A percentile compares a stretch with the other conserved stretches of the same genome.
These are phyloP conservation scores for Drosophila sp. DNA, from an alignment of 1,140 invertebrate genomes.

Conservation along the genomic window DNA sequence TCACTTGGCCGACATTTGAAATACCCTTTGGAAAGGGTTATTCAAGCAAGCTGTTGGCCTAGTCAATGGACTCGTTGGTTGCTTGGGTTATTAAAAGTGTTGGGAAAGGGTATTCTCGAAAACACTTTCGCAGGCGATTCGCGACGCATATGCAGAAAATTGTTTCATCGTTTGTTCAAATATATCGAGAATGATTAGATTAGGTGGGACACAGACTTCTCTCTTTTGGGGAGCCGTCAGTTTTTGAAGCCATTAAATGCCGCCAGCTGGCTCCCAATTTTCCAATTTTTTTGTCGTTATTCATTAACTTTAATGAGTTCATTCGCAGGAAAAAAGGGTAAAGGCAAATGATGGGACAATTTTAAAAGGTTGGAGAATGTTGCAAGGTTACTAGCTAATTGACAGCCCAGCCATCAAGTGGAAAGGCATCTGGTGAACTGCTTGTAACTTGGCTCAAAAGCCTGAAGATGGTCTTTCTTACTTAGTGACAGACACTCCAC, in stretches of 20 bases:
- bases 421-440: slow-evolving; percentile 39
- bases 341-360: slow-evolving; percentile 31
- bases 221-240: slow-evolving; percentile 15
- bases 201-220: slow-evolving; percentile 28
- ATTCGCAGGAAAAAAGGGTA: slow-evolving; percentile 29
- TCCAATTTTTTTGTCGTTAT: slow-evolving; percentile 56
- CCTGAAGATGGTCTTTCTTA: too few relatives aligned
- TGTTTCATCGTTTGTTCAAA: too few relatives aligned
- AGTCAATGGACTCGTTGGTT: not conserved
- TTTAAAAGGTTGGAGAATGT: slow-evolving; percentile 72
- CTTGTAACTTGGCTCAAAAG: too few relatives aligned
- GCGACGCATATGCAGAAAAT: too few relatives aligned
- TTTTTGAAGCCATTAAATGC: slow-evolving; percentile 66
- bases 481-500: slow-evolving; percentile 17
- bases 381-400: slow-evolving; percentile 69
- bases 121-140: too few relatives aligned
- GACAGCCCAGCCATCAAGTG: slow-evolving; percentile 49
- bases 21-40: not conserved
- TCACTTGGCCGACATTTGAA: not conserved
- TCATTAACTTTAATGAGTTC: slow-evolving; percentile 79
- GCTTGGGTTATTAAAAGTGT: too few relatives aligned
- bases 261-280: slow-evolving; percentile 15
- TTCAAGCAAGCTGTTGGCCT: not conserved
- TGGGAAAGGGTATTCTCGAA: too few relatives aligned
- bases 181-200: slow-evolving; percentile 15